Percentiles rank a stretch among this genome's conserved stretches.
Evolutionary conservation across 2,113 vertebrate species (phyloP).

Genomic region (Scytalopus superciliaris): DNA sequence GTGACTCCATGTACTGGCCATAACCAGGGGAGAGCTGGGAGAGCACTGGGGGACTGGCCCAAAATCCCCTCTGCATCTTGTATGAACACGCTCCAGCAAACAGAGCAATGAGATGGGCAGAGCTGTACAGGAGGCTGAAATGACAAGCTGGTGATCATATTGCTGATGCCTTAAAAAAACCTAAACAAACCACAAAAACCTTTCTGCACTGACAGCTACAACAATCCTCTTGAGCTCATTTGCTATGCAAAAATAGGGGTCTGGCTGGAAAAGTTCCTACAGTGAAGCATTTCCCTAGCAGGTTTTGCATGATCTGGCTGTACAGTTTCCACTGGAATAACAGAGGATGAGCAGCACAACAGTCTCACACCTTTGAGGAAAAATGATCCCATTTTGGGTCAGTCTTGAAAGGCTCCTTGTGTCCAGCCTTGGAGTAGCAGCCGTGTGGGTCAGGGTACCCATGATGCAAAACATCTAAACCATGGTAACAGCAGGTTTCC

Average conservation of each 20-base stretch:
- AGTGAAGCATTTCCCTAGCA: not conserved
- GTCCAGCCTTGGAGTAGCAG: not conserved
- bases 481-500: not conserved
- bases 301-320: not conserved
- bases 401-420: not conserved
- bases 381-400: not conserved
- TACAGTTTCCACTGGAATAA: not conserved
- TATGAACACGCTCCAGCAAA: not conserved
- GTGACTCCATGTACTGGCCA: fast-evolving
- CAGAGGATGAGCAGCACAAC: not conserved
- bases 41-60: not conserved
- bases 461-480: not conserved
- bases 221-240: not conserved
- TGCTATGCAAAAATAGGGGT: not conserved
- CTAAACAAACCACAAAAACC: not conserved
- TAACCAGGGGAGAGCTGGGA: not conserved
- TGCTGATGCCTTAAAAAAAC: not conserved
- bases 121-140: not conserved
- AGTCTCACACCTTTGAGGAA: not conserved
- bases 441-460: not conserved
- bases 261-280: not conserved
- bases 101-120: not conserved
- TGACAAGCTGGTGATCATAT: not conserved
- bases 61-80: not conserved
- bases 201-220: not conserved